Evolutionary conservation across 2,797 vertebrate genomes (phyloP).

Genomic region (Channallabes apus): DNA sequence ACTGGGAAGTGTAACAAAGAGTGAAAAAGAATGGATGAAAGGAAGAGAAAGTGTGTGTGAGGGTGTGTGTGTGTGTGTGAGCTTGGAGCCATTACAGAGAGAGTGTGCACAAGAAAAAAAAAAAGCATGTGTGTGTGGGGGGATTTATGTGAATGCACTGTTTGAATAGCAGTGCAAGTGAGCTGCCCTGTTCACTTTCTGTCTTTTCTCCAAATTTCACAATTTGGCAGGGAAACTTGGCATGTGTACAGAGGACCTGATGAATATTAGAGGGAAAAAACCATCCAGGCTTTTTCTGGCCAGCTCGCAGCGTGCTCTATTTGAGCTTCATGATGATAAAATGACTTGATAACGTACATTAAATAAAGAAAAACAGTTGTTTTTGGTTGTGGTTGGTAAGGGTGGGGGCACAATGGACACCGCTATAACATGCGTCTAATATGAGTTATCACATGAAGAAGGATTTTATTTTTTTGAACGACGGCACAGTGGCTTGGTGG

Average conservation of each 20-base stretch:
- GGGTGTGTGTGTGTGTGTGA: background rate
- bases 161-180: conserved; percentile 31
- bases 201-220: conserved; percentile 50
- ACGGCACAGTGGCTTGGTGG: too few relatives aligned
- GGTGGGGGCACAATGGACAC: background rate
- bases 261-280: background rate
- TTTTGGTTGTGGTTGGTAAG: background rate
- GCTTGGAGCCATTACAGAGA: background rate
- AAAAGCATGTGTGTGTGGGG: background rate
- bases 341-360: background rate
- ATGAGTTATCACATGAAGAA: background rate
- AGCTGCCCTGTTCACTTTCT: conserved; percentile 39
- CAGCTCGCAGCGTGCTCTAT: background rate
- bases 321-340: background rate
- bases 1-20: conserved; percentile 6
- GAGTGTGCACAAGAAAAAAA: background rate
- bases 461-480: background rate
- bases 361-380: background rate
- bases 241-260: too few relatives aligned
- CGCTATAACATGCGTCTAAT: background rate
- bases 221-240: background rate
- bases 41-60: background rate
- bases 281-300: background rate
- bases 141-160: background rate
- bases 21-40: background rate